A percentile compares a stretch with the other conserved stretches of the same genome.
Evolutionary conservation across 1,140 invertebrate species (phyloP).

Genomic region (Phymorhynchus buccinoides): DNA sequence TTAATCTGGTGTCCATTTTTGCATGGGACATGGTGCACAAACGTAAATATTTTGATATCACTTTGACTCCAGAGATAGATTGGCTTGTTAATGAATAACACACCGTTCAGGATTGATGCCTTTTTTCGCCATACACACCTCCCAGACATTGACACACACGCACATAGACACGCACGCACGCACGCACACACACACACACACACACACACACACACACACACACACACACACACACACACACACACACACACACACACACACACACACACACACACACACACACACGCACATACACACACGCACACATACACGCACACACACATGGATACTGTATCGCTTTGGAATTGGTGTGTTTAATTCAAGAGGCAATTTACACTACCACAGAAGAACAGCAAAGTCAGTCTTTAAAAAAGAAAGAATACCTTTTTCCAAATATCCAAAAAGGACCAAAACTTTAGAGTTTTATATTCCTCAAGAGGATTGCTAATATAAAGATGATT

Average conservation of each 20-base stretch:
- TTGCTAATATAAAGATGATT: too few species aligned
- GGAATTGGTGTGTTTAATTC: background rate
- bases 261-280: too few species aligned
- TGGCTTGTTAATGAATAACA: slow-evolving; percentile 4
- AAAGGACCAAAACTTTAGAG: too few species aligned
- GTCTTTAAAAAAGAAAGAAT: background rate
- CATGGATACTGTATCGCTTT: background rate
- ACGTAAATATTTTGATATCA: slow-evolving; percentile 3
- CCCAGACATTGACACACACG: too few species aligned
- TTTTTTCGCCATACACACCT: background rate
- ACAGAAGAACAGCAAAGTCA: background rate
- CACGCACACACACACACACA: slow-evolving; percentile 9
- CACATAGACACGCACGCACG: background rate
- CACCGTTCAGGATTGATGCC: background rate
- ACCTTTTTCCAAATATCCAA: background rate
- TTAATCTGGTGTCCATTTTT: slow-evolving; percentile 20
- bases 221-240: background rate
- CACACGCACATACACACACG: too few species aligned
- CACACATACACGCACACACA: background rate
- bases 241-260: too few species aligned
- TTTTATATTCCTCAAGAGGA: too few species aligned
- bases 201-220: slow-evolving; percentile 19
- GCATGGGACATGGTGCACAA: slow-evolving; percentile 14
- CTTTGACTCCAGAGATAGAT: slow-evolving; percentile 5
- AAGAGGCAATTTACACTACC: background rate